Evolutionary conservation across 2,797 vertebrate genomes (phyloP), one percentile per base, ranked within the genome.

Genomic region (Galago senegalensis): DNA sequence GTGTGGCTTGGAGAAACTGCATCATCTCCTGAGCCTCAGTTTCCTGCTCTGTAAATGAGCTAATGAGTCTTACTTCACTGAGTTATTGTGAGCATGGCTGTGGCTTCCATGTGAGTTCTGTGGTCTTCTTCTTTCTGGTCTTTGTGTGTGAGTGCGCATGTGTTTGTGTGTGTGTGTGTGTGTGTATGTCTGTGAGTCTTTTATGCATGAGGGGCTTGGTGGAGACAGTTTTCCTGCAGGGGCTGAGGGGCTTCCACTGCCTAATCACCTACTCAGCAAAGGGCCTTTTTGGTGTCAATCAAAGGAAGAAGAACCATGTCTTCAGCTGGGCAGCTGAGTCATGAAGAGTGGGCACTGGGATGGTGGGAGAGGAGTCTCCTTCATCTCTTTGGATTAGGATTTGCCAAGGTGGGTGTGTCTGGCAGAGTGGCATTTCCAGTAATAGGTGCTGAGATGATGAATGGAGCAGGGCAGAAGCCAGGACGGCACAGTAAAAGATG

Each of bases 11-110:
- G 72, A 58, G 72, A 40, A 8, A 3, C 4, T 1, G 0, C 3
- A 0, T 46, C 49, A 56, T 65, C 96, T 23, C 79, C 60, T 9
- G 37, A 90, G 96, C 94, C 88, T 97, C 37, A 20, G 77, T 92
- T 97, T 97, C 92, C 94, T 96, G 70, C 37, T 60, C 37, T 23
- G 25, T 25, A 60, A 21, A 75, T 84, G 53, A 40, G 20, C 31
- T 37, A 7, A 46, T 0, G 29, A 11, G 6, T 9, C 21, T 31
- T 10, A 10, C 63, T 70, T 31, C 29, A 16, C 5, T 5, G 40
- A 21, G 11, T 27, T 21, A 56, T 11, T 23, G 46, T 4, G 13
- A 60, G 56, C n/a, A 5, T 3, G 29, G 34, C n/a, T 2, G 6
- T 67, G 63, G n/a, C 18, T 72, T 72, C 65, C 4, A 3, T 21